Conservation (phyloP, 2,797 vertebrate genomes). For the Oreonectes daqikongensis region DNA sequence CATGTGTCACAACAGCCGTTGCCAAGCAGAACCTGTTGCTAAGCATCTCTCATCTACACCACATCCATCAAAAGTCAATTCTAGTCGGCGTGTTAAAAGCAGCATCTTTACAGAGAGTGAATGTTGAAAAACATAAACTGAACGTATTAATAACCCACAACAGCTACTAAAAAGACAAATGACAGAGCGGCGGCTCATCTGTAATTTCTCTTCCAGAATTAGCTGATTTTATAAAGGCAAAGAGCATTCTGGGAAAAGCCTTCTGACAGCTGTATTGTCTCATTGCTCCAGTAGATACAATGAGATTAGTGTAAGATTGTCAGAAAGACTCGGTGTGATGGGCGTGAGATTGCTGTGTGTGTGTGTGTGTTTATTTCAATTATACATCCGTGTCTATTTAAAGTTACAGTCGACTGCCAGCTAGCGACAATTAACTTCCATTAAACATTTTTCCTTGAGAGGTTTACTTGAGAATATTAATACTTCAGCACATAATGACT, state of each 20-base stretch:
- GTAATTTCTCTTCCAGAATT: conserved; percentile 32
- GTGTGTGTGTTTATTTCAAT: conserved; percentile 8
- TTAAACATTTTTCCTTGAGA: conserved; percentile 31
- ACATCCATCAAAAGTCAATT: conserved; percentile 42
- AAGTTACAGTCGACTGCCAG: conserved; percentile 34
- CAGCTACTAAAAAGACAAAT: conserved; percentile 27
- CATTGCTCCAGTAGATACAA: conserved; percentile 15
- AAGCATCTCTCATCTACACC: conserved; percentile 47
- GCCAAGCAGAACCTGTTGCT: conserved; percentile 60
- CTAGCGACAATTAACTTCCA: conserved; percentile 33
- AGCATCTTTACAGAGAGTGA: conserved; percentile 18
- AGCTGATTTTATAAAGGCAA: conserved; percentile 26
- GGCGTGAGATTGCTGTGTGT: conserved; percentile 27
- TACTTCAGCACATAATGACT: conserved; percentile 20
- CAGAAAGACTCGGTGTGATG: conserved; percentile 24
- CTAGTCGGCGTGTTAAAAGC: conserved; percentile 14
- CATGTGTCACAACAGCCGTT: conserved; percentile 48
- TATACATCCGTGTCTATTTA: conserved; percentile 39
- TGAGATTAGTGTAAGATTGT: conserved; percentile 37
- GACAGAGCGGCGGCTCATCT: conserved; percentile 5
- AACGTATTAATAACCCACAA: conserved; percentile 29
- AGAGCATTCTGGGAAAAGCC: neutral
- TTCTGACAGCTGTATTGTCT: conserved; percentile 35
- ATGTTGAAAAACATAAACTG: conserved; percentile 27
- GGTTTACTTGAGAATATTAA: conserved; percentile 29